phyloP scores from a whole-genome alignment of 1,140 invertebrate species.

The Alviniconcha marisindica region DNA sequence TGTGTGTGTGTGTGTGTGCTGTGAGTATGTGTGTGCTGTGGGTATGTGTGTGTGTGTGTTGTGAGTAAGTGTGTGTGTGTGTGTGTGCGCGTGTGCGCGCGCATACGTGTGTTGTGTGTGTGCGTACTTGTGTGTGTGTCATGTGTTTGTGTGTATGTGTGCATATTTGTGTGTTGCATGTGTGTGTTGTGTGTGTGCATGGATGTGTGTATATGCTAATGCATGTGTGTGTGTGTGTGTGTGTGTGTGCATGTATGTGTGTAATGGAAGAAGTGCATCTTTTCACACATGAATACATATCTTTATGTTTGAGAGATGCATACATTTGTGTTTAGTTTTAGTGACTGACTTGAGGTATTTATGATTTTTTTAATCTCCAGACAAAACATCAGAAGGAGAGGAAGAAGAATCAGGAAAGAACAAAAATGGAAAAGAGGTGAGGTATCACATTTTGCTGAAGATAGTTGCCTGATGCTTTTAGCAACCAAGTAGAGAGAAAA shows the following conservation, averaged over 20 bases:
- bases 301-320: background rate
- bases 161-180: background rate
- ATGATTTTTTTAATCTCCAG: too few species aligned
- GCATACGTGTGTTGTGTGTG: conserved; percentile 12
- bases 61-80: background rate
- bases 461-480: background rate
- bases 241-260: background rate
- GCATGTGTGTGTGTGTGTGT: background rate
- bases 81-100: background rate
- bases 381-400: conserved; percentile 11
- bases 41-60: background rate
- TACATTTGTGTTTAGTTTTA: background rate
- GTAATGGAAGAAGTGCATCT: background rate
- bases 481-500: too few species aligned
- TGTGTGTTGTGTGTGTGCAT: too few species aligned
- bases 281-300: background rate
- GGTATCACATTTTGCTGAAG: background rate
- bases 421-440: conserved; percentile 13
- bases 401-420: conserved; percentile 3
- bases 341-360: background rate
- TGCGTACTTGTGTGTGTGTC: background rate
- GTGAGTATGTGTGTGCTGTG: background rate
- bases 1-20: background rate
- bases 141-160: background rate
- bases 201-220: background rate